Percentiles rank a stretch among this genome's conserved stretches.
Evolutionary conservation across 2,797 vertebrate genomes (phyloP).

Genomic region (Betta splendens): DNA sequence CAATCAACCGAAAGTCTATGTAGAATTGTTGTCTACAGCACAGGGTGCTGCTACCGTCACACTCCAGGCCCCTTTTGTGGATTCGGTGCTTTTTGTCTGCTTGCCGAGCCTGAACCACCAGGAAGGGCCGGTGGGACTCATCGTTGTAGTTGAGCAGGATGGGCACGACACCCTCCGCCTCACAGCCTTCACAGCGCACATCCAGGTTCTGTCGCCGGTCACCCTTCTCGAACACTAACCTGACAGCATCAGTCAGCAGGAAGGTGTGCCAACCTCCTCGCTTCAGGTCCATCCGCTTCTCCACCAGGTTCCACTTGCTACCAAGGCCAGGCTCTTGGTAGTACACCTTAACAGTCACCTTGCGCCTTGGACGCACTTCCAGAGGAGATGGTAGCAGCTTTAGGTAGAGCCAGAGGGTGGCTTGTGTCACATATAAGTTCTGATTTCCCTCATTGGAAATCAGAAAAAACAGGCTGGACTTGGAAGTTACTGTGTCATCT

Average conservation of each 20-base stretch:
- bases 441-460: slow-evolving; percentile 97
- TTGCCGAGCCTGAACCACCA: slow-evolving; percentile 90
- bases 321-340: slow-evolving; percentile 88
- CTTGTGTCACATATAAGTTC: slow-evolving; percentile 91
- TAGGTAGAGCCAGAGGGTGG: slow-evolving; percentile 97
- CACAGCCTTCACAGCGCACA: slow-evolving; percentile 93
- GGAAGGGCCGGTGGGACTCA: slow-evolving; percentile 93
- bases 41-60: slow-evolving; percentile 89
- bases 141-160: slow-evolving; percentile 87
- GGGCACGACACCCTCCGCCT: slow-evolving; percentile 84
- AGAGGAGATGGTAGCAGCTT: slow-evolving; percentile 84
- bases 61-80: slow-evolving; percentile 95
- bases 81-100: slow-evolving; percentile 90
- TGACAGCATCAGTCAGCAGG: slow-evolving; percentile 89
- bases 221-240: slow-evolving; percentile 87
- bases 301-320: slow-evolving; percentile 90
- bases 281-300: slow-evolving; percentile 93
- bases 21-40: slow-evolving; percentile 98
- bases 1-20: slow-evolving; percentile 97
- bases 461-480: slow-evolving; percentile 93
- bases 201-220: slow-evolving; percentile 93
- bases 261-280: slow-evolving; percentile 98
- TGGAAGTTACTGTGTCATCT: slow-evolving; percentile 92
- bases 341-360: slow-evolving; percentile 93
- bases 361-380: slow-evolving; percentile 83